Evolutionary conservation across 2,797 vertebrate species (phyloP).

Genomic region (Microctenopoma stevenorrisi): DNA sequence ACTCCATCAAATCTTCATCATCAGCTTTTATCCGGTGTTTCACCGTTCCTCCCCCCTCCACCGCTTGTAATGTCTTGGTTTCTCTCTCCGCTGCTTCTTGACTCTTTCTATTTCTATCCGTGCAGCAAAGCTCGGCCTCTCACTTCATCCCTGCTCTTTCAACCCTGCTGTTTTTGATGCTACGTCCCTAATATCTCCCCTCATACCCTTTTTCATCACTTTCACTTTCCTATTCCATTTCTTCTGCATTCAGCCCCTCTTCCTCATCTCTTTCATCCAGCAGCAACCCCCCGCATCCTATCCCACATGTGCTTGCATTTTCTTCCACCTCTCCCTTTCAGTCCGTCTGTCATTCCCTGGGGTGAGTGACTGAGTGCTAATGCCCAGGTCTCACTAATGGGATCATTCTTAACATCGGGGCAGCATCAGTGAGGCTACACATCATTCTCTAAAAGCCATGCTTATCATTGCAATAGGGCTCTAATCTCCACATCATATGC

Average conservation of each 20-base stretch:
- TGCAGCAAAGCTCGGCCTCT: conserved; percentile 48
- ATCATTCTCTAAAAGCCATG: conserved; percentile 54
- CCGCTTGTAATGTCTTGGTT: conserved; percentile 48
- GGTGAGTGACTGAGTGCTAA: conserved; percentile 68
- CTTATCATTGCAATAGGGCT: conserved; percentile 46
- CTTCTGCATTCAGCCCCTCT: conserved; percentile 28
- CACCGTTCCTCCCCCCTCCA: conserved; percentile 31
- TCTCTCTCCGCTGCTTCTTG: conserved; percentile 45
- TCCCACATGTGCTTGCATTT: conserved; percentile 14
- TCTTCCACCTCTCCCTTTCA: conserved; percentile 13
- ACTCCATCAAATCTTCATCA: conserved; percentile 78
- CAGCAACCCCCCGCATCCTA: not conserved
- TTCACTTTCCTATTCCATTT: conserved; percentile 48
- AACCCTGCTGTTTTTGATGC: conserved; percentile 43
- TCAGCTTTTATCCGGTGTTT: conserved; percentile 73
- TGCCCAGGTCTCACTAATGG: conserved; percentile 65
- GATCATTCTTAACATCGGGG: conserved; percentile 69
- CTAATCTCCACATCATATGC: conserved; percentile 40
- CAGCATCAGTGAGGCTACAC: conserved; percentile 43
- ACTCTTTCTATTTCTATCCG: conserved; percentile 62
- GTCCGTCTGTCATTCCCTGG: conserved; percentile 54
- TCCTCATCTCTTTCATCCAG: conserved; percentile 31
- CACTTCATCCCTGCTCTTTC: conserved; percentile 59
- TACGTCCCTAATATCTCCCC: conserved; percentile 23
- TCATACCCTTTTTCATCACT: conserved; percentile 58